phyloP scores from a whole-genome alignment of 1,140 invertebrate species.

The Drosophila mojavensis region DNA sequence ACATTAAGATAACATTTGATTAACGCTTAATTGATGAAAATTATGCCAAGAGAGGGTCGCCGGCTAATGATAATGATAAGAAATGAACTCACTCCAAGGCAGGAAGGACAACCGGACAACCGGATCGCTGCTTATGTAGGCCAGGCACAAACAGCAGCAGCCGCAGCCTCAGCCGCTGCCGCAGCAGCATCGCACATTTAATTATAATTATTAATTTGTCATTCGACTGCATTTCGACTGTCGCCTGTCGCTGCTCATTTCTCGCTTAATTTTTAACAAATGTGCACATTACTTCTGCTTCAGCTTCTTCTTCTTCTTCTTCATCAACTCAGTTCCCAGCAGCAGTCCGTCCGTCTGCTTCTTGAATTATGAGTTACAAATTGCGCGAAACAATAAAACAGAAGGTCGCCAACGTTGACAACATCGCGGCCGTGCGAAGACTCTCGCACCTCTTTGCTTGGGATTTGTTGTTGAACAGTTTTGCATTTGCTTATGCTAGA shows the following conservation, averaged over 20 bases:
- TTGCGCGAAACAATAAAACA: constrained; percentile 58
- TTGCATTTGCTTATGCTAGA: constrained; percentile 13
- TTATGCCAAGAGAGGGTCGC: constrained; percentile 38
- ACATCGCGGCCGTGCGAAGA: constrained; percentile 46
- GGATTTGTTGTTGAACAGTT: background rate
- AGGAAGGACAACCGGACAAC: constrained; percentile 64
- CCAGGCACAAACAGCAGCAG: constrained; percentile 32
- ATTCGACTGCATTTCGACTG: constrained; percentile 11
- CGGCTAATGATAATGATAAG: constrained; percentile 61
- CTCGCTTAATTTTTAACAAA: constrained; percentile 65
- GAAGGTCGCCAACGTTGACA: constrained; percentile 61
- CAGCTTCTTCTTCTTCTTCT: background rate
- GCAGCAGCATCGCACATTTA: constrained; percentile 30
- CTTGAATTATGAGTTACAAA: constrained; percentile 70
- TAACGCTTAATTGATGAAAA: constrained; percentile 70
- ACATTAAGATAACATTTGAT: constrained; percentile 72
- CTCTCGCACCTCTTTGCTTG: constrained; percentile 3
- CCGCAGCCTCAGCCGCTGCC: constrained; percentile 20
- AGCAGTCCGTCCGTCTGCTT: constrained; percentile 6
- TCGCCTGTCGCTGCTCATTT: constrained; percentile 26
- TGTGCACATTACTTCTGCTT: constrained; percentile 58
- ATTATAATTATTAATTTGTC: constrained; percentile 59
- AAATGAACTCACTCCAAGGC: constrained; percentile 30
- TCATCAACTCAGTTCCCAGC: background rate
- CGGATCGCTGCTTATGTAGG: constrained; percentile 8